A percentile compares a stretch with the other conserved stretches of the same genome.
These are phyloP conservation scores for Notolabrus celidotus DNA, from an alignment of 2,797 vertebrate species.

Conservation along the genomic window DNA sequence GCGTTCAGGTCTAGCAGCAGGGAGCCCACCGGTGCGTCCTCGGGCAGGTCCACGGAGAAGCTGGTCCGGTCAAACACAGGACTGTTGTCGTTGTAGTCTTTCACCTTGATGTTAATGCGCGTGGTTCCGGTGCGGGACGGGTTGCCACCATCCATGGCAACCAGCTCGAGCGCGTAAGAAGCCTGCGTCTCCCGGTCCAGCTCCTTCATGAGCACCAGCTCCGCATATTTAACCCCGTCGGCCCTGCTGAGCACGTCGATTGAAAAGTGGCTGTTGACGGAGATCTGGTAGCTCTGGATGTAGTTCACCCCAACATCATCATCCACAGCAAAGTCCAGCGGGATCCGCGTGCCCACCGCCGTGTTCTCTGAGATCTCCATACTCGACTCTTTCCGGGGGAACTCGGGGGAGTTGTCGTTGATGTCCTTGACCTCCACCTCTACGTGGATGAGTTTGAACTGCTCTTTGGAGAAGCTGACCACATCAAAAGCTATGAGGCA, in stretches of 20 bases:
- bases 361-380: constrained; percentile 95
- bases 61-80: constrained; percentile 90
- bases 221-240: constrained; percentile 94
- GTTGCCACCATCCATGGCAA: constrained; percentile 93
- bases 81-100: constrained; percentile 97
- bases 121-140: constrained; percentile 90
- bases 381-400: constrained; percentile 88
- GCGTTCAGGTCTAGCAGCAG: constrained; percentile 91
- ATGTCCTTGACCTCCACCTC: constrained; percentile 98
- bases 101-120: constrained; percentile 91
- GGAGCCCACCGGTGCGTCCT: constrained; percentile 91
- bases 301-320: constrained; percentile 93
- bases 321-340: constrained; percentile 91
- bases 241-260: constrained; percentile 94
- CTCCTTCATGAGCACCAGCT: constrained; percentile 94
- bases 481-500: constrained; percentile 95
- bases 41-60: constrained; percentile 90
- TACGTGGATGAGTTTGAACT: constrained; percentile 94
- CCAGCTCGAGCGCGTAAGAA: constrained; percentile 90
- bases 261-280: constrained; percentile 93
- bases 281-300: constrained; percentile 94
- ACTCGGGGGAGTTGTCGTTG: constrained; percentile 94
- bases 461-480: constrained; percentile 93
- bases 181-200: constrained; percentile 93
- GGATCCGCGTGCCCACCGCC: constrained; percentile 91